Evolutionary conservation across 1,140 invertebrate species (phyloP).

Genomic region (Sesamia nonagrioides): DNA sequence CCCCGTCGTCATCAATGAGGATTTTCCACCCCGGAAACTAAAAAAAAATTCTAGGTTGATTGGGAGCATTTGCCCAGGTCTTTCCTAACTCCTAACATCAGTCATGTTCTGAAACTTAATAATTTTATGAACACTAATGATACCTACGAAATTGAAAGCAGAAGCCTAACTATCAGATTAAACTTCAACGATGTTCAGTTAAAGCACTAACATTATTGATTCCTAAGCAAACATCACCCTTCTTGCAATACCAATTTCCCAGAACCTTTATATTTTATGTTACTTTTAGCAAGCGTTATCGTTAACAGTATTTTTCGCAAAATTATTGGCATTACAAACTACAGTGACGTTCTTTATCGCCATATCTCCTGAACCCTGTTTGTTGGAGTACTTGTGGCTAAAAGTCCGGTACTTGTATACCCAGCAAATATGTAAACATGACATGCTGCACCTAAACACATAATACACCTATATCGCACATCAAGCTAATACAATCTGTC

Average conservation of each 20-base stretch:
- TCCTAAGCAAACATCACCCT: not conserved
- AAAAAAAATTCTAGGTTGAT: too few relatives aligned
- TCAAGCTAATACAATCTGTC: too few relatives aligned
- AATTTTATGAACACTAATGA: too few relatives aligned
- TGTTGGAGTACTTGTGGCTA: too few relatives aligned
- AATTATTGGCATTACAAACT: not conserved
- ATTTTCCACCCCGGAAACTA: too few relatives aligned
- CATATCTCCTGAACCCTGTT: not conserved
- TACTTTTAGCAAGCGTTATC: not conserved
- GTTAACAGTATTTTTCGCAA: not conserved
- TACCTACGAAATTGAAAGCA: not conserved
- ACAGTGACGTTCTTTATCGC: not conserved
- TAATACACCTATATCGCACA: too few relatives aligned
- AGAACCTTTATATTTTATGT: not conserved
- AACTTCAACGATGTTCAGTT: not conserved
- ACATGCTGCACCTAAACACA: too few relatives aligned
- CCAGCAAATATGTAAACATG: not conserved
- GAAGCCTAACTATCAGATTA: not conserved
- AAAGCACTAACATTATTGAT: not conserved
- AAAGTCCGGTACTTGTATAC: not conserved
- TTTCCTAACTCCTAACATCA: too few relatives aligned
- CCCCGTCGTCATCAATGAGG: too few relatives aligned
- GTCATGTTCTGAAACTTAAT: too few relatives aligned
- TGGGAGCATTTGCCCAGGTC: too few relatives aligned
- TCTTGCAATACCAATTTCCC: not conserved